Evolutionary conservation across 2,113 vertebrate genomes (phyloP).

Genomic region (Microcebus lehilahytsara): DNA sequence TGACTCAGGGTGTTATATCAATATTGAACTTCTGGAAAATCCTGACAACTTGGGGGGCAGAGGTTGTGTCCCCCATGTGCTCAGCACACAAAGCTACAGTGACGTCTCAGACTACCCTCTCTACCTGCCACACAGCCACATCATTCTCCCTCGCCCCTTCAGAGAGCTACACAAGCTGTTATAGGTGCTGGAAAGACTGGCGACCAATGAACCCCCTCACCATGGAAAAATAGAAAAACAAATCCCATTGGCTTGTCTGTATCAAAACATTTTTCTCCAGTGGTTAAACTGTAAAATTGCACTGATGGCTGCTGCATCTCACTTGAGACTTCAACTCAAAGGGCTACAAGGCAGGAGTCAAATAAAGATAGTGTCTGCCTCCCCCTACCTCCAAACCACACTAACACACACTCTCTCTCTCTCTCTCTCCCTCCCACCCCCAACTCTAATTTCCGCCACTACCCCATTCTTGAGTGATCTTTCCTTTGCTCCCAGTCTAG

Average conservation of each 20-base stretch:
- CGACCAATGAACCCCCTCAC: neutral
- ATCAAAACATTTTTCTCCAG: neutral
- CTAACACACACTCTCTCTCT: neutral
- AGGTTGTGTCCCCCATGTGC: neutral
- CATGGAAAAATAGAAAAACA: neutral
- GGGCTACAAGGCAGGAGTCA: neutral
- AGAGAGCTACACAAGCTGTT: neutral
- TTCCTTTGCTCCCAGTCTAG: neutral
- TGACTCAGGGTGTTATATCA: neutral
- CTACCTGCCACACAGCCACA: neutral
- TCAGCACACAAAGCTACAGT: constrained; percentile 27
- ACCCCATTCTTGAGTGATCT: neutral
- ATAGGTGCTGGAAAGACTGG: neutral
- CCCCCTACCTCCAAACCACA: neutral
- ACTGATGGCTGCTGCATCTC: neutral
- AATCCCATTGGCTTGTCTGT: neutral
- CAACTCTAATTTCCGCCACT: neutral
- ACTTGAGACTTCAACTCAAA: neutral
- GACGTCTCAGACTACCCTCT: neutral
- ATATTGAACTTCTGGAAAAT: constrained; percentile 13
- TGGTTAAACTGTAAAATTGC: neutral
- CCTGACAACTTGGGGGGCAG: neutral
- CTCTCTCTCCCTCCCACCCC: too few species aligned
- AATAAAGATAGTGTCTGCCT: neutral
- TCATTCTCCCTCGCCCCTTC: neutral